phyloP scores from a whole-genome alignment of 2,113 vertebrate species.

The Passer domesticus region DNA sequence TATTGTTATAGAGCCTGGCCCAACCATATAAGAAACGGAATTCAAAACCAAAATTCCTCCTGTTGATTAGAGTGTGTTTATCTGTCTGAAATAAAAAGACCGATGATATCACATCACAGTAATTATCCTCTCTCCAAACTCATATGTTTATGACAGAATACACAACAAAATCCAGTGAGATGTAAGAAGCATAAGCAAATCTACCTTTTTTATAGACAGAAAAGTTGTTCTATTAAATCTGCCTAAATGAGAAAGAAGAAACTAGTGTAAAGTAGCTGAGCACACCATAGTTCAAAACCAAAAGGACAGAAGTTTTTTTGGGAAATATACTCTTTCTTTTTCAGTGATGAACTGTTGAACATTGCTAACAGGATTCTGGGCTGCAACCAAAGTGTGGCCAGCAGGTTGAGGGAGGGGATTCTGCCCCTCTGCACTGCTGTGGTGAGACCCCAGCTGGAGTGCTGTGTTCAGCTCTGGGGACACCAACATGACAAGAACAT shows the following conservation, averaged over 20 bases:
- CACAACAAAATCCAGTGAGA: neutral
- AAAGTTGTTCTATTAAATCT: neutral
- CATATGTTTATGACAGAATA: neutral
- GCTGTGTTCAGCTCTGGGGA: neutral
- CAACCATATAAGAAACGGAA: neutral
- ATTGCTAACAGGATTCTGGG: neutral
- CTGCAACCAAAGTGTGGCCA: neutral
- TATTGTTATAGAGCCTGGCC: neutral
- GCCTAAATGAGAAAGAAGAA: neutral
- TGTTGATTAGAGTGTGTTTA: neutral
- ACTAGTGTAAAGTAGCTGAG: neutral
- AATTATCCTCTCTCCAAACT: neutral
- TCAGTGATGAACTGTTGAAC: neutral
- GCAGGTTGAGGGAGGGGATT: neutral
- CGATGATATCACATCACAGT: neutral
- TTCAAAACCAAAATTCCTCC: neutral
- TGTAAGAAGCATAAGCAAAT: neutral
- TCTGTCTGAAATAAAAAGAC: neutral
- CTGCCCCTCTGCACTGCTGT: neutral
- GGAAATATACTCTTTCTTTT: neutral
- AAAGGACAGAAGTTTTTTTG: neutral
- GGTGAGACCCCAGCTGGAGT: neutral
- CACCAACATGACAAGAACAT: neutral
- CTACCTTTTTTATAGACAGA: neutral
- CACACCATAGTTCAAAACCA: neutral